These are phyloP conservation scores for Rugalucina vietnamica DNA, from an alignment of 2,888 invertebrate species.

Conservation along the genomic window DNA sequence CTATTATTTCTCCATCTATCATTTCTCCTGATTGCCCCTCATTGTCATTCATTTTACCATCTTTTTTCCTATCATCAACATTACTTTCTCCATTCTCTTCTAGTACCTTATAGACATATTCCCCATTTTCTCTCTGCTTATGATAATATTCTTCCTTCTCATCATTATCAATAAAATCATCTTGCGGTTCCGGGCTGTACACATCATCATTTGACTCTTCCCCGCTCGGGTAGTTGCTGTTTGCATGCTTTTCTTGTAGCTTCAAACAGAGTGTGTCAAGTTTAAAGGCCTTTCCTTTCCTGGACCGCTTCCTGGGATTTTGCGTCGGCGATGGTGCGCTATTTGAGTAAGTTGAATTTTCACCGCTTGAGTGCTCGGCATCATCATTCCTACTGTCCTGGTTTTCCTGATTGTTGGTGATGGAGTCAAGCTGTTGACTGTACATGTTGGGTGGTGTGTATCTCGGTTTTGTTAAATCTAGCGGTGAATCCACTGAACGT, in stretches of 20 bases:
- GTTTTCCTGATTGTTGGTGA: not conserved
- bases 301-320: conserved; percentile 87
- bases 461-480: conserved; percentile 79
- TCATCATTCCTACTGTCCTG: conserved; percentile 43
- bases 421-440: conserved; percentile 9
- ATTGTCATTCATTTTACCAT: not conserved
- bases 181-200: conserved; percentile 22
- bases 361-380: conserved; percentile 61
- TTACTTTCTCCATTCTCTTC: conserved; percentile 15
- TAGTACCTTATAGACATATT: not conserved
- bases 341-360: conserved; percentile 77
- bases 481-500: conserved; percentile 66
- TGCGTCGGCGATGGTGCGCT: conserved; percentile 75
- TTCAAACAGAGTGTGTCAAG: conserved; percentile 86
- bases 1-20: not conserved
- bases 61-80: no score
- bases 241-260: conserved; percentile 75
- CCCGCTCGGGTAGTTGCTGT: conserved; percentile 37
- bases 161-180: conserved; percentile 27
- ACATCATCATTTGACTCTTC: conserved; percentile 36
- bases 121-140: not conserved
- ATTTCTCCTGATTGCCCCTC: conserved; percentile 4
- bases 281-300: conserved; percentile 94
- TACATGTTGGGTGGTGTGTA: conserved; percentile 57
- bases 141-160: conserved; percentile 30